Evolutionary conservation across 2,113 vertebrate species (phyloP), one percentile per base, ranked within the genome.

Genomic region (Anarrhichthys ocellatus): DNA sequence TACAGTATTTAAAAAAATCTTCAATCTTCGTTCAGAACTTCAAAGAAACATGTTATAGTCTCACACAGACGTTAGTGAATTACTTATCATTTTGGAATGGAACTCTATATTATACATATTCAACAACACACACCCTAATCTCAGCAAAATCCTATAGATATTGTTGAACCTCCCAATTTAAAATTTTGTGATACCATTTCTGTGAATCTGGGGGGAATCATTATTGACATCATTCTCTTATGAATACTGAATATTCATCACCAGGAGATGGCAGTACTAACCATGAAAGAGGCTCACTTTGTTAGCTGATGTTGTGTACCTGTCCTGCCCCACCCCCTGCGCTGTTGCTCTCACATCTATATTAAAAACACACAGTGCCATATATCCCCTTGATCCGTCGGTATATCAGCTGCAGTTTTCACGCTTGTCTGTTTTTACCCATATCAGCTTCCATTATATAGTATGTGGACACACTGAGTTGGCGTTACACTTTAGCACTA

Each of bases 191-290:
- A 27, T 62, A n/a, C 52, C 4, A 36, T 44, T 54, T 66, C 10
- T 38, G 42, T 67, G 34, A 48, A 50, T 61, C 29, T 56, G 32
- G 4, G 7, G 27, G 50, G 10, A 54, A 15, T 8, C 10, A n/a
- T 29, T 46, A 27, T n/a, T 71, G 22, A 44, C 18, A 20, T 56
- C 2, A 22, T 70, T 20, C 27, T 32, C 14, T 29, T 1, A n/a
- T 74, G 36, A 65, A 50, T 66, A 40, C 15, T 56, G n/a, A 32
- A 70, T 75, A 44, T 76, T 2, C 63, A 29, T 80, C 15, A 80
- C 93, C 92, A 92, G 88, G 36, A 94, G 93, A 91, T 90, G 91
- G 89, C 93, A 92, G 87, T 81, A 87, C 81, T 75, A 76, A 46
- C 91, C 88, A 84, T 79, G 69, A 73, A 87, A 90, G 85, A 40